Conservation (phyloP, 2,113 vertebrate species). For the Gnathonemus longibarbis region DNA sequence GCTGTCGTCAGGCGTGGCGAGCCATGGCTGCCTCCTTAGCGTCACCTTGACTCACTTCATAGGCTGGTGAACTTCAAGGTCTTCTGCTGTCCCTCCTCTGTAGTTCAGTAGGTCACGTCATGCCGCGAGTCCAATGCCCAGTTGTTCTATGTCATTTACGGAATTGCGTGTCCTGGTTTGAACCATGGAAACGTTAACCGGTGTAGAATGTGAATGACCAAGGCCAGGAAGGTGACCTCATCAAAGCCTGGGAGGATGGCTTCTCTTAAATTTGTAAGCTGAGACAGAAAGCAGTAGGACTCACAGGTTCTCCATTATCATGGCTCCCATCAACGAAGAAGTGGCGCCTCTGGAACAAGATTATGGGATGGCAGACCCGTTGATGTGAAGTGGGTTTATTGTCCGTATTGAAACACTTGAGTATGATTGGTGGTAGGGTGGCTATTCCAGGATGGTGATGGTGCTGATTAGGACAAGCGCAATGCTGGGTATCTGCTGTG, state of each 20-base stretch:
- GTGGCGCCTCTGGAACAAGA: neutral
- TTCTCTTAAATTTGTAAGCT: neutral
- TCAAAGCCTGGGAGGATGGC: neutral
- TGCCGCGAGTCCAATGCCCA: neutral
- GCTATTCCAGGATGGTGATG: neutral
- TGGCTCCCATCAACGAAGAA: neutral
- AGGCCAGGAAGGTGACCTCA: neutral
- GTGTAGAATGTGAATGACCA: neutral
- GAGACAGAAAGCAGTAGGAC: neutral
- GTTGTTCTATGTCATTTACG: neutral
- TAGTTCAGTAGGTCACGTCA: neutral
- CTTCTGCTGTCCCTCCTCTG: neutral
- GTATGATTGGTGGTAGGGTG: neutral
- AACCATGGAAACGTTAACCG: neutral
- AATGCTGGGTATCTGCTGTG: neutral
- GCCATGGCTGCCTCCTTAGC: neutral
- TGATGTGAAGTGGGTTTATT: neutral
- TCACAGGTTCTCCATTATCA: neutral
- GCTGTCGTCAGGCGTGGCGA: neutral
- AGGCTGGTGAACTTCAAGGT: neutral
- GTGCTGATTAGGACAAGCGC: neutral
- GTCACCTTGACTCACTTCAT: neutral
- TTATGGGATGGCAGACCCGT: neutral
- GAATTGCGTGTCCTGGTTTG: neutral
- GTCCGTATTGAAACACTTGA: neutral